These are phyloP conservation scores for Bujurquina vittata DNA, from an alignment of 2,113 vertebrate genomes.

Conservation along the genomic window DNA sequence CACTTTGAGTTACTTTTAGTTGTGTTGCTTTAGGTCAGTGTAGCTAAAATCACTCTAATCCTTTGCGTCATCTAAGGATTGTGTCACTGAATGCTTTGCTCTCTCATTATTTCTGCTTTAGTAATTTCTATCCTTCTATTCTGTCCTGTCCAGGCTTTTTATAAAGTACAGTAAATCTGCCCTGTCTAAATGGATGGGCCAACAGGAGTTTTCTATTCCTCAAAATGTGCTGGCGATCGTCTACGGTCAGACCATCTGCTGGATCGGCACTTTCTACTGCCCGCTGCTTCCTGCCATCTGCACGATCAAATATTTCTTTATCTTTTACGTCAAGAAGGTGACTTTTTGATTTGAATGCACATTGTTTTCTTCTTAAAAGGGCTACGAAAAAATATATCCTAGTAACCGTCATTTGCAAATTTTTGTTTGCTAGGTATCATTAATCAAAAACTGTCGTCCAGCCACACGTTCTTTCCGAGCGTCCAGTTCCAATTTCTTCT, in stretches of 20 bases:
- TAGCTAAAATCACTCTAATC: background rate
- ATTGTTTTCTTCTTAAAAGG: background rate
- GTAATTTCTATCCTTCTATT: background rate
- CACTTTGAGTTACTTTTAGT: background rate
- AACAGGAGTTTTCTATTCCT: conserved; percentile 91
- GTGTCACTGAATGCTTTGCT: background rate
- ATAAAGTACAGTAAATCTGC: conserved; percentile 85
- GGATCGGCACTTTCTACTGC: conserved; percentile 95
- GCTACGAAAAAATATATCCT: background rate
- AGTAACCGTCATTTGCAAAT: no score
- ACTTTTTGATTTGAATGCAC: background rate
- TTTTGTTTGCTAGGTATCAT: conserved; percentile 73
- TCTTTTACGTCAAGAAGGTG: conserved; percentile 98
- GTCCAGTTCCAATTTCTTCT: conserved; percentile 95
- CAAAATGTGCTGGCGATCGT: conserved; percentile 93
- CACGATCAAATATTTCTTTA: conserved; percentile 90
- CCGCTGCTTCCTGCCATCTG: conserved; percentile 93
- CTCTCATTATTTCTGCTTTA: background rate
- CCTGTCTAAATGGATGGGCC: conserved; percentile 84
- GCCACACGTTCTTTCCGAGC: conserved; percentile 88
- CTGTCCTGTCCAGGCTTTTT: conserved; percentile 81
- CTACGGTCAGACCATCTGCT: conserved; percentile 97
- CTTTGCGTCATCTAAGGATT: background rate
- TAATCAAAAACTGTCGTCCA: conserved; percentile 88
- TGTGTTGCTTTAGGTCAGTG: background rate